A percentile compares a stretch with the other conserved stretches of the same genome.
These are phyloP conservation scores for Meghimatium bilineatum DNA, from an alignment of 2,888 invertebrate species.

Conservation along the genomic window DNA sequence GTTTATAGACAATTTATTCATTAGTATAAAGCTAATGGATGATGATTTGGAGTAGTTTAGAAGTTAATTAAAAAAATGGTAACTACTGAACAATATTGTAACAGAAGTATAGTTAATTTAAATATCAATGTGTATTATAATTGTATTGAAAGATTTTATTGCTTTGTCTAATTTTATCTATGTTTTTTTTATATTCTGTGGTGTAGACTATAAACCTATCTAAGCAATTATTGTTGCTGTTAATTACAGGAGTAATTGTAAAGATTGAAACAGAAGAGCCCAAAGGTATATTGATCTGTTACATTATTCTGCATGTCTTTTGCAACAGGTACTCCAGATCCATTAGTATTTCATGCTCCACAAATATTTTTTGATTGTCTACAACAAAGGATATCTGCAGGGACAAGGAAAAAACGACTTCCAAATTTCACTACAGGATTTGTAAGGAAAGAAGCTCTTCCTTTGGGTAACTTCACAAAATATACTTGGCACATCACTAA, in stretches of 20 bases:
- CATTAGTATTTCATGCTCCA: constrained; percentile 84
- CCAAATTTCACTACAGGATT: constrained; percentile 83
- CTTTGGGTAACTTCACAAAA: constrained; percentile 83
- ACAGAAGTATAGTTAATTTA: no score
- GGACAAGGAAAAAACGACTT: constrained; percentile 82
- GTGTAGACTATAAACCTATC: not conserved
- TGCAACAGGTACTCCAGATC: constrained; percentile 80
- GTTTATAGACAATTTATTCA: no score
- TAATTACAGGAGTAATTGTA: not conserved
- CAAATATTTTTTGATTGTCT: constrained; percentile 85
- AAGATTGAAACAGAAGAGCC: not conserved
- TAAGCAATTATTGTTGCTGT: not conserved
- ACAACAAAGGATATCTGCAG: constrained; percentile 84
- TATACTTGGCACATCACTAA: constrained; percentile 86
- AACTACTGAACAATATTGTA: no score
- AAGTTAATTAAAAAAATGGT: no score
- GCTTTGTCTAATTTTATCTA: no score
- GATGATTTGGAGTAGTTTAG: no score
- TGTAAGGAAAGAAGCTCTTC: constrained; percentile 81
- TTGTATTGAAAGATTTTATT: no score
- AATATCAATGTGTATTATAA: no score
- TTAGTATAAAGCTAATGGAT: no score
- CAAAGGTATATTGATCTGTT: not conserved
- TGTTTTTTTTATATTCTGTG: not conserved
- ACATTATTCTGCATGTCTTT: constrained; percentile 2